Percentiles rank a stretch among this genome's conserved stretches.
Conservation (phyloP, 2,113 vertebrate species). For the Vanacampus margaritifer region DNA sequence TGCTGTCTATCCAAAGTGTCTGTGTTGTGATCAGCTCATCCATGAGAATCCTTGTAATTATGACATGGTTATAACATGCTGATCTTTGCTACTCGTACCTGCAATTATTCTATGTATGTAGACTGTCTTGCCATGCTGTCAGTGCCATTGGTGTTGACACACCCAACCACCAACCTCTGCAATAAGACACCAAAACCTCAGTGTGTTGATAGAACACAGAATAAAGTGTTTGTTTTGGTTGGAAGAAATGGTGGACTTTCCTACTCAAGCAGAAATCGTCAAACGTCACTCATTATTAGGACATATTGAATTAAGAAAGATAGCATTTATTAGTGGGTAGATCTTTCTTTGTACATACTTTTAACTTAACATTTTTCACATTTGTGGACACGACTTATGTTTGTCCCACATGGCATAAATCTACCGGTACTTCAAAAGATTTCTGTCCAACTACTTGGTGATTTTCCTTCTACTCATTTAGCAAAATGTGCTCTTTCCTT, state of each 20-base stretch:
- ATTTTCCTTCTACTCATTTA: neutral
- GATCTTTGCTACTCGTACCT: neutral
- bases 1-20: neutral
- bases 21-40: neutral
- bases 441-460: neutral
- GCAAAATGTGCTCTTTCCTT: neutral
- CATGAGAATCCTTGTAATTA: neutral
- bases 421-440: neutral
- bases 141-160: neutral
- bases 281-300: neutral
- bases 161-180: constrained; percentile 1
- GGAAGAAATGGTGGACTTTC: neutral
- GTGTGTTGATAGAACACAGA: neutral
- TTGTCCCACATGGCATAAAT: neutral
- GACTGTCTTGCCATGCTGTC: neutral
- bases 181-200: constrained; percentile 3
- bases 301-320: neutral
- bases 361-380: neutral
- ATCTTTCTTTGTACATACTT: neutral
- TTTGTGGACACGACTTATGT: neutral
- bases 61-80: neutral
- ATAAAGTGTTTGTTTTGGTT: neutral
- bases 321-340: neutral
- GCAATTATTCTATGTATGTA: neutral
- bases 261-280: neutral